These are phyloP conservation scores for Cygnus atratus DNA, from an alignment of 2,113 vertebrate genomes.

Conservation along the genomic window DNA sequence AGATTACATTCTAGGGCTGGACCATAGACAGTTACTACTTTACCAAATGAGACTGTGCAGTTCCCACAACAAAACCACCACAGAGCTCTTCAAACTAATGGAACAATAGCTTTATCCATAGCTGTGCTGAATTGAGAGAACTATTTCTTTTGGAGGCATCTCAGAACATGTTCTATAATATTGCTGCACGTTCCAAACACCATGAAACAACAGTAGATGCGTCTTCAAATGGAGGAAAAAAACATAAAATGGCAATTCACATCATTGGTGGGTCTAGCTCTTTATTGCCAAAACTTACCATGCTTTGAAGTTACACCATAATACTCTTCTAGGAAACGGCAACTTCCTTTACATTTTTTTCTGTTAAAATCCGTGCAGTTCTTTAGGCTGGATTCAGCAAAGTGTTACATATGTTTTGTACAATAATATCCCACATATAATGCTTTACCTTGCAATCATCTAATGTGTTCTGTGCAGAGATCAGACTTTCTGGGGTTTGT, in stretches of 20 bases:
- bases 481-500: slow-evolving; percentile 73
- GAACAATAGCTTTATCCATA: not conserved
- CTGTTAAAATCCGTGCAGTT: not conserved
- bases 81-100: slow-evolving; percentile 26
- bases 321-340: not conserved
- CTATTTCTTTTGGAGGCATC: not conserved
- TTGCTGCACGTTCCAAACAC: not conserved
- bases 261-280: not conserved
- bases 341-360: not conserved
- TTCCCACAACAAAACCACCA: not conserved
- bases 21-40: not conserved
- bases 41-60: not conserved
- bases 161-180: not conserved
- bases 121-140: not conserved
- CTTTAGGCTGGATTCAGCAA: not conserved
- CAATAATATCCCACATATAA: not conserved
- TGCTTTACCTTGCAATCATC: slow-evolving; percentile 81
- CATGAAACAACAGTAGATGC: not conserved
- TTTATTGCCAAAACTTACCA: not conserved
- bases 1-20: not conserved
- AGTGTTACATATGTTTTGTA: not conserved
- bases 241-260: not conserved
- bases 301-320: not conserved
- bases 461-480: slow-evolving; percentile 73
- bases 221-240: not conserved